Evolutionary conservation across 1,140 invertebrate genomes (phyloP).

Genomic region (Calephelis virginiensis): DNA sequence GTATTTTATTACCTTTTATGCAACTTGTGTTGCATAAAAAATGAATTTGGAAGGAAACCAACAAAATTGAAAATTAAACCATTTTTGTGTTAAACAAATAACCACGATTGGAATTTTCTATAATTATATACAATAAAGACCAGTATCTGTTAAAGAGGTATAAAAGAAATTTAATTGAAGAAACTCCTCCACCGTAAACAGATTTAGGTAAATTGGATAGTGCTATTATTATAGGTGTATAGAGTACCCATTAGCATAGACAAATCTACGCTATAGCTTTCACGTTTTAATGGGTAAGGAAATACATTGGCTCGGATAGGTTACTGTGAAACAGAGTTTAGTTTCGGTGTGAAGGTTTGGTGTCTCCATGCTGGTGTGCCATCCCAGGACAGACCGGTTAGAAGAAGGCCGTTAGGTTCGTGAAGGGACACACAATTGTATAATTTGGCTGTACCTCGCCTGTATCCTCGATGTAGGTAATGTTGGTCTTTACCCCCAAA

Average conservation of each 20-base stretch:
- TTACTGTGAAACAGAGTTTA: conserved; percentile 52
- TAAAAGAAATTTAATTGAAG: conserved; percentile 62
- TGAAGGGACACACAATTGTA: conserved; percentile 69
- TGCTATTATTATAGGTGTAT: conserved; percentile 41
- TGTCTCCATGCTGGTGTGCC: conserved; percentile 76
- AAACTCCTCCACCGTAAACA: conserved; percentile 67
- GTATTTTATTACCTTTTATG: background rate
- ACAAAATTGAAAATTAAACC: conserved; percentile 4
- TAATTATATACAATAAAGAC: conserved; percentile 52
- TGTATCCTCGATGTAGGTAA: conserved; percentile 94
- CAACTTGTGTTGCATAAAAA: background rate
- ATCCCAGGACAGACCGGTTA: conserved; percentile 74
- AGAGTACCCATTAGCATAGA: conserved; percentile 18
- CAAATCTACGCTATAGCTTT: conserved; percentile 14
- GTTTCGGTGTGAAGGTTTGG: conserved; percentile 51
- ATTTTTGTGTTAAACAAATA: conserved; percentile 47
- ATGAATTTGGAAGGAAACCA: background rate
- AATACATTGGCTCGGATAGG: conserved; percentile 42
- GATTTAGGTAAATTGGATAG: conserved; percentile 39
- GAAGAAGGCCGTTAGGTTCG: conserved; percentile 75
- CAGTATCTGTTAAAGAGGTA: conserved; percentile 53
- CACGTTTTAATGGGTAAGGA: conserved; percentile 43
- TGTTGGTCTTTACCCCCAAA: conserved; percentile 95
- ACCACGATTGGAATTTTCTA: conserved; percentile 35
- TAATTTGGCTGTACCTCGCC: conserved; percentile 85